Evolutionary conservation across 2,797 vertebrate species (phyloP).

Genomic region (Orestias chungarensis): DNA sequence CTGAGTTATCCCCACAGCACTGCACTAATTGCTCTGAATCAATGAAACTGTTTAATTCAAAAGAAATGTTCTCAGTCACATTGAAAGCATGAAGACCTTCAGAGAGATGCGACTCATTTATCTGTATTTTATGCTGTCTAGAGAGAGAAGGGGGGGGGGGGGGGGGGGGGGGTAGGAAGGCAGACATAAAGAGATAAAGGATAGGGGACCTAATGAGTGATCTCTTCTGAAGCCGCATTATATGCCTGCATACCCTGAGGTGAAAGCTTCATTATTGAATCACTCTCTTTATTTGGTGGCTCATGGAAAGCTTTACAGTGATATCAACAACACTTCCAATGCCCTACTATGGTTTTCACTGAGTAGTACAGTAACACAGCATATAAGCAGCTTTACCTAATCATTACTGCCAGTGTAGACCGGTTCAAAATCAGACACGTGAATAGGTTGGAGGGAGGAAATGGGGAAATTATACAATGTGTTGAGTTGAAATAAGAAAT

Average conservation of each 20-base stretch:
- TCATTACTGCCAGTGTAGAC: conserved; percentile 50
- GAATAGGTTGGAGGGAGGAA: not conserved
- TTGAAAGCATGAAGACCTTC: conserved; percentile 38
- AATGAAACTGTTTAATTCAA: conserved; percentile 55
- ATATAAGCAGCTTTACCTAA: conserved; percentile 31
- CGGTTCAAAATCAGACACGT: conserved; percentile 50
- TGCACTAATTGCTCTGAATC: conserved; percentile 63
- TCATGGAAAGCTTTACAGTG: conserved; percentile 35
- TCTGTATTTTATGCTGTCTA: conserved; percentile 20
- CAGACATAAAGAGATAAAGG: conserved; percentile 39
- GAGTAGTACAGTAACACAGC: conserved; percentile 45
- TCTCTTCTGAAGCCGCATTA: conserved; percentile 41
- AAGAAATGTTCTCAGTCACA: conserved; percentile 46
- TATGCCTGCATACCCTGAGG: conserved; percentile 49
- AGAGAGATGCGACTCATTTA: conserved; percentile 10
- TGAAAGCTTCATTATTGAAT: conserved; percentile 66
- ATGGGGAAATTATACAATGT: conserved; percentile 54
- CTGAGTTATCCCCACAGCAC: conserved; percentile 45
- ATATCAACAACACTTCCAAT: conserved; percentile 26
- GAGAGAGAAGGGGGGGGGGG: conserved; percentile 7
- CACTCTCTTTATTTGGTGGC: conserved; percentile 47
- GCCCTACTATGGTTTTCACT: conserved; percentile 9
- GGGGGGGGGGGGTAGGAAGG: conserved; percentile 16
- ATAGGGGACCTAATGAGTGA: conserved; percentile 27
- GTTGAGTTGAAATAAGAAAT: conserved; percentile 40